These are phyloP conservation scores for Phoxinus phoxinus DNA, from an alignment of 2,113 vertebrate genomes.

Conservation along the genomic window DNA sequence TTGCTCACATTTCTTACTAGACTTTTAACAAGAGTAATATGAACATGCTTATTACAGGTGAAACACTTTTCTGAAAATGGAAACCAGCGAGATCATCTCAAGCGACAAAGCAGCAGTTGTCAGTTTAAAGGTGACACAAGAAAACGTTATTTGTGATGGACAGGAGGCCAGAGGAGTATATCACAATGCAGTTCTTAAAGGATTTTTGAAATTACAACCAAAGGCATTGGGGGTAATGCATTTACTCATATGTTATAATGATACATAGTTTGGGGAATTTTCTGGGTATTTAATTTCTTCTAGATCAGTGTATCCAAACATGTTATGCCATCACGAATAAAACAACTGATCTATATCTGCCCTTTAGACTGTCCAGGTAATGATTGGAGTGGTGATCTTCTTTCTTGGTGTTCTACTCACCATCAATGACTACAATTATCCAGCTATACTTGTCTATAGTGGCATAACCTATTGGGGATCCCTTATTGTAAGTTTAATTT, in stretches of 20 bases:
- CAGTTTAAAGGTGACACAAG: background rate
- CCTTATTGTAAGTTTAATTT: slow-evolving; percentile 45
- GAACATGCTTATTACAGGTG: background rate
- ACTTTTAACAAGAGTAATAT: background rate
- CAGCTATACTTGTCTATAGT: background rate
- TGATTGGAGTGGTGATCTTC: slow-evolving; percentile 18
- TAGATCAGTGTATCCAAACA: background rate
- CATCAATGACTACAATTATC: background rate
- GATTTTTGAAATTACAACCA: slow-evolving; percentile 50
- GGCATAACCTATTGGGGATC: slow-evolving; percentile 41
- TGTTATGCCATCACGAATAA: background rate
- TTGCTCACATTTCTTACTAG: background rate
- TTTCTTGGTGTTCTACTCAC: slow-evolving; percentile 30
- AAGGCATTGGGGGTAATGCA: slow-evolving; percentile 50
- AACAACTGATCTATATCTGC: background rate
- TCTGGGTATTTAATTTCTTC: background rate
- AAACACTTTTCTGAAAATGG: background rate
- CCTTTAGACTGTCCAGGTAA: slow-evolving; percentile 47
- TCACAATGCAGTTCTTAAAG: background rate
- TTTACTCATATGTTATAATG: background rate
- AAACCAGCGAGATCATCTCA: background rate
- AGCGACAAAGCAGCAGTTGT: background rate
- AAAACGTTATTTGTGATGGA: background rate
- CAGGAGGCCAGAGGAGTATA: background rate
- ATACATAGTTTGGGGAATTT: background rate